Conservation (phyloP, 2,113 vertebrate species). For the Scalopus aquaticus region DNA sequence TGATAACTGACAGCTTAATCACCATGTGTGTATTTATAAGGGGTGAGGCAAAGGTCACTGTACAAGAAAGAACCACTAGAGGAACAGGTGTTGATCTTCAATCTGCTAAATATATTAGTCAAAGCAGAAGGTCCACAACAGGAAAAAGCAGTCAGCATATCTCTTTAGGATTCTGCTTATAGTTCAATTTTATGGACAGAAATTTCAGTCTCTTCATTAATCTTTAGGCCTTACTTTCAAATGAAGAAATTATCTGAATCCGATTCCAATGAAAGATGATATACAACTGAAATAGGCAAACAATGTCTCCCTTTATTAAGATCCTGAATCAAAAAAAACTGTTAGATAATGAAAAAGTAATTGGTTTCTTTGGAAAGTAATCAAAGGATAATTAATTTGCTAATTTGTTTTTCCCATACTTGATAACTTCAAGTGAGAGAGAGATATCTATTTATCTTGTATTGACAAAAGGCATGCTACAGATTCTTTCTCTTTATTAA, state of each 20-base stretch:
- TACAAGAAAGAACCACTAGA: slow-evolving; percentile 51
- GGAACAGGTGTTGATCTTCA: slow-evolving; percentile 67
- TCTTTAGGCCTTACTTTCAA: slow-evolving; percentile 5
- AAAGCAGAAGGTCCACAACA: slow-evolving; percentile 15
- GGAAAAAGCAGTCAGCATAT: slow-evolving; percentile 1
- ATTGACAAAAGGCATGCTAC: background rate
- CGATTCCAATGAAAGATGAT: background rate
- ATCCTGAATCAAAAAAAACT: slow-evolving; percentile 24
- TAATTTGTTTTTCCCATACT: background rate
- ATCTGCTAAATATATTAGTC: slow-evolving; percentile 67
- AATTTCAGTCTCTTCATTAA: slow-evolving; percentile 41
- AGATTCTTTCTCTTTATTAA: slow-evolving; percentile 33
- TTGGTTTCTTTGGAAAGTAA: slow-evolving; percentile 30
- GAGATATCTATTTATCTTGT: background rate
- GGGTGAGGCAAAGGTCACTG: slow-evolving; percentile 59
- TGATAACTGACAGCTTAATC: slow-evolving; percentile 62
- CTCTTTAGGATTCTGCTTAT: background rate
- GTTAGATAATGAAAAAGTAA: slow-evolving; percentile 34
- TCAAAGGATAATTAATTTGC: slow-evolving; percentile 48
- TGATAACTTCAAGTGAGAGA: slow-evolving; percentile 15
- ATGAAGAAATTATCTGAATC: slow-evolving; percentile 2
- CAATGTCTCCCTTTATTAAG: slow-evolving; percentile 7
- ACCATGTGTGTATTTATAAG: slow-evolving; percentile 53
- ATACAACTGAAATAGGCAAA: slow-evolving; percentile 19
- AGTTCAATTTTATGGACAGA: slow-evolving; percentile 16